Conservation (phyloP, 2,797 vertebrate species). For the Sphenodon punctatus region DNA sequence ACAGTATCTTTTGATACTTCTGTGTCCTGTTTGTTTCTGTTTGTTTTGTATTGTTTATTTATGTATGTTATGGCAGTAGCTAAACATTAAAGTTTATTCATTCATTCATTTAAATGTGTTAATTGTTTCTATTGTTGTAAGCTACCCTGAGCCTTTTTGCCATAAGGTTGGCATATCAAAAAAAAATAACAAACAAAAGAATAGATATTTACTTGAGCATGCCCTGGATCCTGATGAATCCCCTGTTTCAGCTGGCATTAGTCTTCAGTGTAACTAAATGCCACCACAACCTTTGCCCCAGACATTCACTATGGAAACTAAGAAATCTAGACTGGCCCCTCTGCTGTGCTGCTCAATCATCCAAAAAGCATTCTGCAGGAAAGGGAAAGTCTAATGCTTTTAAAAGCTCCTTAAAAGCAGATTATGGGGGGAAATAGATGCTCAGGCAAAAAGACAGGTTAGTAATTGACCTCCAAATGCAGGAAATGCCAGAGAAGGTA, state of each 20-base stretch:
- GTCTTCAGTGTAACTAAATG: conserved; percentile 61
- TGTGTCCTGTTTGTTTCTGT: too few species aligned
- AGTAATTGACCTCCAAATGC: conserved; percentile 49
- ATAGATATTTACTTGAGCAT: background rate
- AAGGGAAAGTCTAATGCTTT: conserved; percentile 39
- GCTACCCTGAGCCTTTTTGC: too few species aligned
- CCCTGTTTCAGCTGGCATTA: conserved; percentile 49
- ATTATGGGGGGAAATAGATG: conserved; percentile 44
- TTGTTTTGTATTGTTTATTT: too few species aligned
- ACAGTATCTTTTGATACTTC: too few species aligned
- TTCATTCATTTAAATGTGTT: too few species aligned
- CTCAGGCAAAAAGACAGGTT: conserved; percentile 26
- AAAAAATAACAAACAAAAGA: background rate
- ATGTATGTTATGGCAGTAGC: too few species aligned
- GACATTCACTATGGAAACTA: conserved; percentile 57
- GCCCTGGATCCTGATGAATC: too few species aligned
- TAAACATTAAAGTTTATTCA: too few species aligned
- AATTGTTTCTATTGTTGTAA: too few species aligned
- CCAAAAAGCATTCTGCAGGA: conserved; percentile 47
- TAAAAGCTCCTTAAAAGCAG: conserved; percentile 59
- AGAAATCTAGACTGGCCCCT: conserved; percentile 42
- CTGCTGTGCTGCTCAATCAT: conserved; percentile 50
- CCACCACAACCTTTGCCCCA: conserved; percentile 62
- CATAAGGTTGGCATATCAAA: background rate
- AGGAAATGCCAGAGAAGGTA: conserved; percentile 43